Percentiles rank a stretch among this genome's conserved stretches.
phyloP scores from a whole-genome alignment of 2,113 vertebrate genomes.

The Alethe diademata region DNA sequence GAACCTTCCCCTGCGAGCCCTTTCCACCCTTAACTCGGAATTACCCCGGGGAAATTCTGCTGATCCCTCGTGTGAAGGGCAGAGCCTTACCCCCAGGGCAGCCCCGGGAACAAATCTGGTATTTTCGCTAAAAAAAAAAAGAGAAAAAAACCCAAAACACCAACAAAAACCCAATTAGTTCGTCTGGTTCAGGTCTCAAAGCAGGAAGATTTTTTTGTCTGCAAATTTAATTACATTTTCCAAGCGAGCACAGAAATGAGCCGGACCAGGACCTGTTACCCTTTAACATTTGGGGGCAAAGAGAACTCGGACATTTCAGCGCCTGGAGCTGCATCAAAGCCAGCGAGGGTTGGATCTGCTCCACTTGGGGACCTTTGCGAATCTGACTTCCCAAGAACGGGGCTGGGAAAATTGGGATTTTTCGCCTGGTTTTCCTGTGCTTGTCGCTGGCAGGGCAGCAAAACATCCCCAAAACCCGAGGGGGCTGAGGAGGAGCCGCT shows the following conservation, averaged over 20 bases:
- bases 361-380: neutral
- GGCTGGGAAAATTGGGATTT: neutral
- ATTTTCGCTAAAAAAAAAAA: neutral
- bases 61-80: neutral
- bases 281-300: neutral
- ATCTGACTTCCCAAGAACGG: neutral
- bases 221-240: conserved; percentile 35
- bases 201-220: neutral
- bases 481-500: neutral
- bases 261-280: neutral
- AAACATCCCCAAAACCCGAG: neutral
- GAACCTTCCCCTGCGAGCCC: neutral
- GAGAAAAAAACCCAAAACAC: neutral
- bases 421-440: neutral
- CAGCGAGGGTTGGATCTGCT: neutral
- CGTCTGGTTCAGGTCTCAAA: conserved; percentile 35
- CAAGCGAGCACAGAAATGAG: neutral
- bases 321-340: neutral
- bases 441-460: neutral
- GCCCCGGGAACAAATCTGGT: conserved; percentile 33
- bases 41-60: neutral
- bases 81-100: neutral
- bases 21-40: neutral
- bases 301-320: neutral
- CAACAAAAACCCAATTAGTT: neutral